A percentile compares a stretch with the other conserved stretches of the same genome.
These are phyloP conservation scores for Hesperia comma DNA, from an alignment of 2,888 invertebrate genomes.

Conservation along the genomic window DNA sequence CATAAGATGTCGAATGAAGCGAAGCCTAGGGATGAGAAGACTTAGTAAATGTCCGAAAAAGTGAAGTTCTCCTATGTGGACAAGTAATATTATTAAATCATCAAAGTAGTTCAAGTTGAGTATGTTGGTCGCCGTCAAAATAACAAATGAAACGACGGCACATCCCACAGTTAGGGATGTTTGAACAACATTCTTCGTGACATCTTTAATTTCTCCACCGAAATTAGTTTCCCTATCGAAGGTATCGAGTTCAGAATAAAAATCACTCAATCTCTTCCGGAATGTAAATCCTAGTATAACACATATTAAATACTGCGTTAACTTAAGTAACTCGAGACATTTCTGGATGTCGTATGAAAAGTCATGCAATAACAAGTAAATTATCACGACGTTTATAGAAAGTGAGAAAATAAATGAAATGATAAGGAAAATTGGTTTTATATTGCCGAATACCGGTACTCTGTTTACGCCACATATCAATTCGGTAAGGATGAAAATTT, in stretches of 20 bases:
- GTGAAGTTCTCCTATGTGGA: constrained; percentile 51
- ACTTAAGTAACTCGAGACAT: constrained; percentile 5
- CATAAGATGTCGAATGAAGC: constrained; percentile 59
- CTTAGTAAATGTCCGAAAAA: constrained; percentile 62
- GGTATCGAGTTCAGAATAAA: constrained; percentile 42
- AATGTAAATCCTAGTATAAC: constrained; percentile 33
- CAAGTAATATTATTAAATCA: neutral
- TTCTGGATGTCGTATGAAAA: neutral
- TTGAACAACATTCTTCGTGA: constrained; percentile 8
- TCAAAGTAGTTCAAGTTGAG: neutral
- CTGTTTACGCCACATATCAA: constrained; percentile 42
- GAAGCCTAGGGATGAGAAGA: constrained; percentile 56
- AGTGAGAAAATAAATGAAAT: constrained; percentile 23
- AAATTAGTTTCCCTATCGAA: constrained; percentile 42
- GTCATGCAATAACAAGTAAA: neutral
- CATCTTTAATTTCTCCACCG: constrained; percentile 17
- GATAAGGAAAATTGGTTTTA: constrained; percentile 25
- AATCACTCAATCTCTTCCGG: constrained; percentile 35
- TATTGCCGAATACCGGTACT: constrained; percentile 37
- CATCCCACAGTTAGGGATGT: constrained; percentile 10
- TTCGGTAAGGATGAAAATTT: constrained; percentile 38
- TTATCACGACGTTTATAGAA: constrained; percentile 15
- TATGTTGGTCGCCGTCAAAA: neutral
- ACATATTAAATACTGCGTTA: constrained; percentile 33
- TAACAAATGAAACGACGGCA: neutral